phyloP scores from a whole-genome alignment of 2,797 vertebrate genomes.

The Vireo griseus region DNA sequence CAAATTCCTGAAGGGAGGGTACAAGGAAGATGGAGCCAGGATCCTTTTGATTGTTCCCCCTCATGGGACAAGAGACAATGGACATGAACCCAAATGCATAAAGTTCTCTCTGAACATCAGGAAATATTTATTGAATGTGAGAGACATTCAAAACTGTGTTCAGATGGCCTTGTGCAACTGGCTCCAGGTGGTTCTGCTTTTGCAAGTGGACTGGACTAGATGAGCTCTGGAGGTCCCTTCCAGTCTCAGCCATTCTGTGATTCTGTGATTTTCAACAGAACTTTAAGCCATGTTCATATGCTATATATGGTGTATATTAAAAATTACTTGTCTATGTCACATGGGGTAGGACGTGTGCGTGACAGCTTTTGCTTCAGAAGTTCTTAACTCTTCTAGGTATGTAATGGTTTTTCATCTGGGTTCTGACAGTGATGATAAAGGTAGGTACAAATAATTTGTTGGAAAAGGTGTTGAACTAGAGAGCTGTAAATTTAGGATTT shows the following conservation, averaged over 20 bases:
- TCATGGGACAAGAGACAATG: not conserved
- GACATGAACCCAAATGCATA: not conserved
- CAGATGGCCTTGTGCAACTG: not conserved
- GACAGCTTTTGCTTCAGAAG: not conserved
- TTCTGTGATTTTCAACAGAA: not conserved
- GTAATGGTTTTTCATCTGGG: not conserved
- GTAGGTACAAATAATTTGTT: not conserved
- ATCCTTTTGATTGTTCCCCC: not conserved
- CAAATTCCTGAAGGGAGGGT: not conserved
- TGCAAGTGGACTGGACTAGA: not conserved
- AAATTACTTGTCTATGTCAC: not conserved
- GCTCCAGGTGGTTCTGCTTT: not conserved
- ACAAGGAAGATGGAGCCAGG: not conserved
- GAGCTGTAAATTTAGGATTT: not conserved
- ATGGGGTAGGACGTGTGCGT: no score
- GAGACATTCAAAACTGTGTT: not conserved
- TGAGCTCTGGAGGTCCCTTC: not conserved
- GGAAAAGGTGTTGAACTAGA: not conserved
- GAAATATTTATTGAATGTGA: not conserved
- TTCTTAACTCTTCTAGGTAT: not conserved
- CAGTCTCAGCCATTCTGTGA: not conserved
- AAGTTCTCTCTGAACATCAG: not conserved
- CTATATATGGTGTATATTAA: not conserved
- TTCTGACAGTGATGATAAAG: not conserved
- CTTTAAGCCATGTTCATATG: not conserved